Percentiles rank a stretch among this genome's conserved stretches.
phyloP scores from a whole-genome alignment of 2,797 vertebrate species.

The Manis javanica region DNA sequence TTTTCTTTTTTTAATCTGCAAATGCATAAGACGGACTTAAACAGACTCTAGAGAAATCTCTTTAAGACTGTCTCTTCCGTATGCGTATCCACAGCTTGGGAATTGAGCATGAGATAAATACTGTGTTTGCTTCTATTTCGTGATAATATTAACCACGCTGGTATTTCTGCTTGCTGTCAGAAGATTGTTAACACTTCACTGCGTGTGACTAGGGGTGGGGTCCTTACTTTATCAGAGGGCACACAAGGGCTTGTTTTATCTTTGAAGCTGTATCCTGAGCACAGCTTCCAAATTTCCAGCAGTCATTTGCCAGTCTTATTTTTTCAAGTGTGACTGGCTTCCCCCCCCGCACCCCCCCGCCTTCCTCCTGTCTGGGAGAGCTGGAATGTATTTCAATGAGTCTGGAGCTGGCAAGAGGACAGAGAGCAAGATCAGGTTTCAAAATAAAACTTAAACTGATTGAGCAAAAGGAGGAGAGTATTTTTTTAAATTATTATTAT shows the following conservation, averaged over 20 bases:
- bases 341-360: not conserved
- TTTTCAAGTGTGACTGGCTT: constrained; percentile 84
- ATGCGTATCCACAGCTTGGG: constrained; percentile 31
- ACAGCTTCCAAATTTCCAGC: constrained; percentile 80
- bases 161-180: constrained; percentile 58
- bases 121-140: constrained; percentile 58
- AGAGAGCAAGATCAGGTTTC: constrained; percentile 74
- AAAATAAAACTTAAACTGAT: constrained; percentile 73
- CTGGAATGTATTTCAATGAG: constrained; percentile 84
- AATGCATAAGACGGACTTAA: constrained; percentile 51
- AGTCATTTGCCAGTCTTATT: constrained; percentile 84
- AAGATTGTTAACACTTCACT: constrained; percentile 73
- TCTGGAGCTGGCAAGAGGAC: constrained; percentile 82
- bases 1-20: constrained; percentile 43
- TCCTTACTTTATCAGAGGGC: constrained; percentile 71
- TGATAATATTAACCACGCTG: constrained; percentile 54
- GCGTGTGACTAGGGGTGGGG: constrained; percentile 60
- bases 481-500: constrained; percentile 27
- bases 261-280: constrained; percentile 66
- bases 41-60: constrained; percentile 64
- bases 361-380: constrained; percentile 81
- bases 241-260: constrained; percentile 63
- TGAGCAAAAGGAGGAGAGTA: constrained; percentile 62
- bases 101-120: constrained; percentile 57
- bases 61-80: constrained; percentile 20